These are phyloP conservation scores for Epicampocera succincta DNA, from an alignment of 2,888 invertebrate species.

Conservation along the genomic window DNA sequence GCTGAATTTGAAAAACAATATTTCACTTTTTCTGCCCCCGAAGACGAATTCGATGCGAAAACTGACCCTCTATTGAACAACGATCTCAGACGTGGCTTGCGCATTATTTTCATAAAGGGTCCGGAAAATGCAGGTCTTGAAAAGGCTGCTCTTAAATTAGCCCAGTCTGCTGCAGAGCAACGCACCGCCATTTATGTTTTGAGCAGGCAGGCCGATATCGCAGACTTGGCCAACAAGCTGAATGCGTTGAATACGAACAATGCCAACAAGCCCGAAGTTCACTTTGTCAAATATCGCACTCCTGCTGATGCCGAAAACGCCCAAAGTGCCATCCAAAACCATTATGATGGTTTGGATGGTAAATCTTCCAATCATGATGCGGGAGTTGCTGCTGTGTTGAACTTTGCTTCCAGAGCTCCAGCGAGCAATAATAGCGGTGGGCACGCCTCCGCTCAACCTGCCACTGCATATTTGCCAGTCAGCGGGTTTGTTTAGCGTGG, in stretches of 20 bases:
- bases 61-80: conserved; percentile 72
- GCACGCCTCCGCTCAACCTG: not conserved
- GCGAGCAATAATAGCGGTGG: not conserved
- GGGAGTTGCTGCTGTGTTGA: conserved; percentile 75
- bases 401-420: conserved; percentile 73
- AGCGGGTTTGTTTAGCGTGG: conserved; percentile 18
- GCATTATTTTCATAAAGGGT: conserved; percentile 80
- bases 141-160: conserved; percentile 76
- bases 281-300: conserved; percentile 79
- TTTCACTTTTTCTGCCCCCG: conserved; percentile 78
- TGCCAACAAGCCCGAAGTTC: conserved; percentile 77
- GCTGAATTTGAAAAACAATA: conserved; percentile 73
- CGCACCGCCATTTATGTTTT: conserved; percentile 78
- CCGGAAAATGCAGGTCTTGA: conserved; percentile 78
- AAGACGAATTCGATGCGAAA: conserved; percentile 75
- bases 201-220: conserved; percentile 77
- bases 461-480: conserved; percentile 58
- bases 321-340: conserved; percentile 77
- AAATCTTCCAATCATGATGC: conserved; percentile 74
- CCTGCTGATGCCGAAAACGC: conserved; percentile 78
- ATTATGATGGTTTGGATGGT: conserved; percentile 76
- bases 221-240: conserved; percentile 74
- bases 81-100: conserved; percentile 75
- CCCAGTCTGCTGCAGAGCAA: conserved; percentile 75
- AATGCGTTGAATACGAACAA: conserved; percentile 73